These are phyloP conservation scores for Bellardia bayeri DNA, from an alignment of 2,888 invertebrate genomes.

Conservation along the genomic window DNA sequence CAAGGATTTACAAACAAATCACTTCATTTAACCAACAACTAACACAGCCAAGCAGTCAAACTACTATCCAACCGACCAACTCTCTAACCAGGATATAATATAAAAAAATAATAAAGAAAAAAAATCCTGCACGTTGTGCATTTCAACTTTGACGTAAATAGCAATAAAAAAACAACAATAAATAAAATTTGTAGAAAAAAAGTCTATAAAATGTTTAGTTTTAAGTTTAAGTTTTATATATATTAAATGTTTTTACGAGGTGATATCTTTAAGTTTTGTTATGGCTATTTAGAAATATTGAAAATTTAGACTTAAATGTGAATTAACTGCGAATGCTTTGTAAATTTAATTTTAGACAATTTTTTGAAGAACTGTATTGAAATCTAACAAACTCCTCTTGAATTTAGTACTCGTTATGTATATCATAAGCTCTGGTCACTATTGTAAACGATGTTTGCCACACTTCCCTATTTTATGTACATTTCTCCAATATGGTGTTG, in stretches of 20 bases:
- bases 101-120: slow-evolving; percentile 20
- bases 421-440: too few species aligned
- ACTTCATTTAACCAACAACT: slow-evolving; percentile 63
- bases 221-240: slow-evolving; percentile 44
- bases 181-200: slow-evolving; percentile 22
- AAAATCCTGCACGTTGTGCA: slow-evolving; percentile 53
- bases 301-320: too few species aligned
- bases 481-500: too few species aligned
- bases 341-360: too few species aligned
- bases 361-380: too few species aligned
- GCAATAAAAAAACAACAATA: slow-evolving; percentile 7
- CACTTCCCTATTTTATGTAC: too few species aligned
- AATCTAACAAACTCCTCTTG: too few species aligned
- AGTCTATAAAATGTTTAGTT: slow-evolving; percentile 42
- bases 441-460: too few species aligned
- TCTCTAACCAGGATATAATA: slow-evolving; percentile 43
- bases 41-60: slow-evolving; percentile 32
- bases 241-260: slow-evolving; percentile 49
- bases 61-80: slow-evolving; percentile 25
- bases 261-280: slow-evolving; percentile 31
- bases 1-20: slow-evolving; percentile 67
- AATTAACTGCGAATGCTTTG: too few species aligned
- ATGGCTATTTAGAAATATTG: too few species aligned
- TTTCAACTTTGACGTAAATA: slow-evolving; percentile 60
- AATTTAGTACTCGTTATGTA: too few species aligned